phyloP scores from a whole-genome alignment of 2,113 vertebrate genomes.

The Brachyistius frenatus region DNA sequence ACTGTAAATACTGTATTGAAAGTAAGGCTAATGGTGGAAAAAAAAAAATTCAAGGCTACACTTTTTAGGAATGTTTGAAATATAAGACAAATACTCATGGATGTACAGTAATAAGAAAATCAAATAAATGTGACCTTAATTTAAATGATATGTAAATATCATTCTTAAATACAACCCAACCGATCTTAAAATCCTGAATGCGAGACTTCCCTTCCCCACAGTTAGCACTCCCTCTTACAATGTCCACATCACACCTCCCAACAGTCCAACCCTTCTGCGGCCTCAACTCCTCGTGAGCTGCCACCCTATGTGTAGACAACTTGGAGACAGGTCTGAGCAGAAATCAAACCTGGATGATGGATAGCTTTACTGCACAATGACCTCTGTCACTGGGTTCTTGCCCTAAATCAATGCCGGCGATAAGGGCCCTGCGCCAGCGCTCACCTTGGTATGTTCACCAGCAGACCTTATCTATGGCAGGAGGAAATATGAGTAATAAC shows the following conservation, averaged over 20 bases:
- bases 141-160: not conserved
- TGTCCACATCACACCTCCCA: slow-evolving; percentile 22
- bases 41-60: slow-evolving; percentile 5
- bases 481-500: slow-evolving; percentile 93
- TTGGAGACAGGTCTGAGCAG: slow-evolving; percentile 81
- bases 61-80: slow-evolving; percentile 20
- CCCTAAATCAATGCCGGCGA: slow-evolving; percentile 90
- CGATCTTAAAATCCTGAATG: slow-evolving; percentile 8
- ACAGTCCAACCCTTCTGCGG: slow-evolving; percentile 40
- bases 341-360: slow-evolving; percentile 83
- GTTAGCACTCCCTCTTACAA: not conserved
- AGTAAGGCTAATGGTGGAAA: slow-evolving; percentile 14
- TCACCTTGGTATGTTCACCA: slow-evolving; percentile 85
- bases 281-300: slow-evolving; percentile 35
- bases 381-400: slow-evolving; percentile 88
- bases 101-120: slow-evolving; percentile 23
- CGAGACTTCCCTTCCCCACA: not conserved
- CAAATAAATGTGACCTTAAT: slow-evolving; percentile 1
- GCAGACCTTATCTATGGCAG: slow-evolving; percentile 88
- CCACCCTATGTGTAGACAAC: slow-evolving; percentile 73
- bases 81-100: slow-evolving; percentile 12
- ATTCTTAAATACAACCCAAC: not conserved
- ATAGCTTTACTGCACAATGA: slow-evolving; percentile 84
- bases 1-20: slow-evolving; percentile 41
- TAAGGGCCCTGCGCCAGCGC: slow-evolving; percentile 84